Evolutionary conservation across 1,140 invertebrate species (phyloP), one percentile per base, ranked within the genome.

Genomic region (Macrobrachium nipponense): DNA sequence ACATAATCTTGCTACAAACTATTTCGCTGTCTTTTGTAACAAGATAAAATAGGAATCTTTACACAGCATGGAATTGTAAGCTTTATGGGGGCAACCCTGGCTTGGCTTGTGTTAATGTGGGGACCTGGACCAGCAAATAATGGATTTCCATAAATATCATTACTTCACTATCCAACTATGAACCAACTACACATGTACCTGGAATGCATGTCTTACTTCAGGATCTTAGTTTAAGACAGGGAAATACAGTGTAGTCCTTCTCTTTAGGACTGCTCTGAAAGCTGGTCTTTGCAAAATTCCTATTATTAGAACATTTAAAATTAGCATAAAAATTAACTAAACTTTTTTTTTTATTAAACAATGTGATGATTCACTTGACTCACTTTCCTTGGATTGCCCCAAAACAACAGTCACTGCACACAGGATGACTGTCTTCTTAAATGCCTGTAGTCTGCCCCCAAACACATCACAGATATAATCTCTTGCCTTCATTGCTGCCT

Each of bases 1-100:
- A 87, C 85, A 87, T 68, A 87, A 87, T 87, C 85, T 87, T 87
- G 85, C 85, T 87, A 87, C 85, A 87, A 86, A 87, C 85, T 87
- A 87, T 87, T 87, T 87, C 72, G 73, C 80, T 87, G 85, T 87
- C 85, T 87, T 87, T 81, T 82, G 85, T 87, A 87, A 87, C 85
- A 87, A 87, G 85, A 87, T 87, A 75, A 70, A 81, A 81, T 87
- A 87, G 85, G 85, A 82, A 81, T 82, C 85, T 87, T 87, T 87
- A 82, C 85, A 81, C 79, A 82, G 80, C 85, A 81, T 81, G 85
- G 80, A 87, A 87, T 87, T 75, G 72, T 87, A 81, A 82, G 70
- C 70, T 87, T 82, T 62, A 87, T 87, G 85, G 85, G 79, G 80
- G 84, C 77, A 87, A 78, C 79, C 61, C 80, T 80, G 83, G 27